phyloP scores from a whole-genome alignment of 2,113 vertebrate genomes.

The Scomber scombrus region DNA sequence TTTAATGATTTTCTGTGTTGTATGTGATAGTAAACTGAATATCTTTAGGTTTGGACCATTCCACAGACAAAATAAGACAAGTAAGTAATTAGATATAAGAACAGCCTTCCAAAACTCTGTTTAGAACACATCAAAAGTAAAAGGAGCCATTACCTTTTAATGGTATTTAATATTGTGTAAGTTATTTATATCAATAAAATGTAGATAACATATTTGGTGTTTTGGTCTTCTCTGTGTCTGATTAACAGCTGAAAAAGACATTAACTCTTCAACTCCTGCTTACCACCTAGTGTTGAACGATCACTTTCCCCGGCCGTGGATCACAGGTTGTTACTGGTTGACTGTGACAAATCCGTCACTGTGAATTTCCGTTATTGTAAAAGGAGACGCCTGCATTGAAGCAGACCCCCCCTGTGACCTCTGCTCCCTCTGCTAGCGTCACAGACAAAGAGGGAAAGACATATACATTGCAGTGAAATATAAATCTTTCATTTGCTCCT shows the following conservation, averaged over 20 bases:
- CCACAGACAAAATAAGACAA: too few species aligned
- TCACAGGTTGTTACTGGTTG: constrained; percentile 36
- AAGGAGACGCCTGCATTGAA: constrained; percentile 42
- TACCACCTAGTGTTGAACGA: constrained; percentile 11
- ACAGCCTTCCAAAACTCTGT: too few species aligned
- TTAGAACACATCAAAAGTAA: too few species aligned
- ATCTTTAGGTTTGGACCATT: too few species aligned
- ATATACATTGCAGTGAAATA: constrained; percentile 55
- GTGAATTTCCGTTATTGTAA: constrained; percentile 66
- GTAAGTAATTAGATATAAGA: too few species aligned
- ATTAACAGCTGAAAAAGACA: not conserved
- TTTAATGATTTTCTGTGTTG: too few species aligned
- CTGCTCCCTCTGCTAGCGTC: constrained; percentile 58
- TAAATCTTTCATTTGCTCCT: constrained; percentile 71
- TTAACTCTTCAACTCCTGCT: constrained; percentile 20
- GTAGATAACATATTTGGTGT: not conserved
- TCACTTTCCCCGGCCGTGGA: not conserved
- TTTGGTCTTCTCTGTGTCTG: not conserved
- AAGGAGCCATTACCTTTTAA: too few species aligned
- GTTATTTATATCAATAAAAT: too few species aligned
- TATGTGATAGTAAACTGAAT: too few species aligned
- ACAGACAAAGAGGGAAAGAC: constrained; percentile 44
- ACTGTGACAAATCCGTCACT: constrained; percentile 40
- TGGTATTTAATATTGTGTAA: too few species aligned
- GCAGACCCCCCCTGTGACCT: constrained; percentile 55